Evolutionary conservation across 2,888 invertebrate species (phyloP).

Genomic region (Creontiades dilutus): DNA sequence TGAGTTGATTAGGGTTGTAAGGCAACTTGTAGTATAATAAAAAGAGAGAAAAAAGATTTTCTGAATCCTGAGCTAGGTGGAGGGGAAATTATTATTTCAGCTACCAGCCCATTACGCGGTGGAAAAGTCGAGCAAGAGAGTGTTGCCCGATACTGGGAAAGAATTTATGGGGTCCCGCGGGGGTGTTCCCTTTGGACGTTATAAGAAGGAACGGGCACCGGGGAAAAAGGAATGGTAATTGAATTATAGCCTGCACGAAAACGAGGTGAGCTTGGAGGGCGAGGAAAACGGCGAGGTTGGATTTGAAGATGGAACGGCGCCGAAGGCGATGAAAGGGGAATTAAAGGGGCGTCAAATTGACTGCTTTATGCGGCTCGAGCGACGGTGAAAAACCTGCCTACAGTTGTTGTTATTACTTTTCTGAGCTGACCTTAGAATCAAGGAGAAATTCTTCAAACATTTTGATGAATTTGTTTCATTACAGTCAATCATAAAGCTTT

Average conservation of each 20-base stretch:
- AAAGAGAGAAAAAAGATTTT: constrained; percentile 1
- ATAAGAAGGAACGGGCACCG: constrained; percentile 52
- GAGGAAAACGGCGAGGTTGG: not conserved
- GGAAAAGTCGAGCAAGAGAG: constrained; percentile 50
- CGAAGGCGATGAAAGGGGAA: constrained; percentile 28
- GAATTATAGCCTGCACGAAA: constrained; percentile 63
- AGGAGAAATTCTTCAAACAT: too few relatives aligned
- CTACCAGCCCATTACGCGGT: constrained; percentile 68
- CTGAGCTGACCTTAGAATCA: too few relatives aligned
- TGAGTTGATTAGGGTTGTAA: constrained; percentile 39
- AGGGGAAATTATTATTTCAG: constrained; percentile 67
- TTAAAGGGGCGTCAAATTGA: constrained; percentile 43
- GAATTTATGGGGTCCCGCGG: constrained; percentile 63
- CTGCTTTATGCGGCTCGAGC: constrained; percentile 1
- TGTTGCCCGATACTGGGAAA: constrained; percentile 45
- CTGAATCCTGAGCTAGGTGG: constrained; percentile 1
- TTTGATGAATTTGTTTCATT: too few relatives aligned
- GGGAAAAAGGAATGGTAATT: constrained; percentile 67
- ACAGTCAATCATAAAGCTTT: too few relatives aligned
- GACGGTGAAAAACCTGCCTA: not conserved
- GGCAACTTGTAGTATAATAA: constrained; percentile 29
- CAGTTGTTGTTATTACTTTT: too few relatives aligned
- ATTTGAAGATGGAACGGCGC: constrained; percentile 43
- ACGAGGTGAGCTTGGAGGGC: not conserved
- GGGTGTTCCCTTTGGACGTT: constrained; percentile 57